Evolutionary conservation across 2,113 vertebrate genomes (phyloP), one percentile per base, ranked within the genome.

Genomic region (Etheostoma spectabile): DNA sequence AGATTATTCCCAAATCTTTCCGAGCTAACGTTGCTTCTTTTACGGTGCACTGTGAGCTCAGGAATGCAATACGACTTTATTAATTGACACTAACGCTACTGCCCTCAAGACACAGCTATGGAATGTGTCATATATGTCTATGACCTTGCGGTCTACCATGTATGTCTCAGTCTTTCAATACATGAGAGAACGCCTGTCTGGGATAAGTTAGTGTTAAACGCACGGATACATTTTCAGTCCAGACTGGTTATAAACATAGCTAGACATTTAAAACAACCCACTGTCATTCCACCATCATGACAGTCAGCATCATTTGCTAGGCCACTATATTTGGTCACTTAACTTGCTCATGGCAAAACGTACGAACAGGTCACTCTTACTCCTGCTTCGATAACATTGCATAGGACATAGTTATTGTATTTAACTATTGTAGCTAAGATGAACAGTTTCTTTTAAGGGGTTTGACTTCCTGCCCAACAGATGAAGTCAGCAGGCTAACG

Each of bases 391-490:
- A 10, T 5, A 12, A 8, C 18, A n/a, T 6, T 5, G 0, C 4
- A 42, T 10, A 19, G 0, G 2, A 11, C 13, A 33, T 3, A 24
- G 12, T 1, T 19, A 30, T 27, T 35, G 63, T 24, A 8, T 46
- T 35, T 22, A 16, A 1, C 35, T 35, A 1, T 6, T 3, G 2
- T 52, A 48, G 66, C 3, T 55, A 21, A 53, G 10, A 16, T 82
- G 55, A 63, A 74, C 0, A 21, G 1, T 18, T 5, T 21, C 10
- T 22, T 48, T 3, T 0, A 55, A 14, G 22, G n/a, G 5, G 14
- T 27, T 35, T 14, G 12, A 84, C 70, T 92, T 83, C 77, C 74
- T 66, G 63, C 33, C 16, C 33, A n/a, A 73, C 10, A 48, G 18
- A 35, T 77, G 22, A 71, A 68, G 76, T 67, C 59, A 71, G 56